Conservation (phyloP, 2,113 vertebrate genomes). For the Ailuropoda melanoleuca region DNA sequence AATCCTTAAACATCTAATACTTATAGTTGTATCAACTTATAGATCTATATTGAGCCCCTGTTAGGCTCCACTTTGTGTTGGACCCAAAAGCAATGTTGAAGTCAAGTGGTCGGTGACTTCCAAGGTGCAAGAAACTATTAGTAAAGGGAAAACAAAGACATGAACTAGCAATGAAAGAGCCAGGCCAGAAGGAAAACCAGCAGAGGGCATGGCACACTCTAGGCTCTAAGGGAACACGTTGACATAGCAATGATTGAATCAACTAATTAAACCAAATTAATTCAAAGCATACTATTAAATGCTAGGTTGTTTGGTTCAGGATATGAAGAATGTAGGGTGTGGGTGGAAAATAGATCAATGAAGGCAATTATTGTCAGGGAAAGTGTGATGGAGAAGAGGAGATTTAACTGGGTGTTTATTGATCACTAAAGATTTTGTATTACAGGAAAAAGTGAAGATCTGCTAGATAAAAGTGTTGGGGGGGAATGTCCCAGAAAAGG, state of each 20-base stretch:
- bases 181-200: not conserved
- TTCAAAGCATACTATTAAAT: not conserved
- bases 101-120: not conserved
- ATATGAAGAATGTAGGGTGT: not conserved
- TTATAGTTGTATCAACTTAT: not conserved
- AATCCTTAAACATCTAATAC: not conserved
- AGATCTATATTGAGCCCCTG: no score
- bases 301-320: not conserved
- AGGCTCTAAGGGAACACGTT: not conserved
- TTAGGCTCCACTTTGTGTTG: not conserved
- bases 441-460: not conserved
- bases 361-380: not conserved
- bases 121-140: not conserved
- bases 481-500: not conserved
- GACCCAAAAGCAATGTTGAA: not conserved
- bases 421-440: not conserved
- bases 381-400: not conserved
- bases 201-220: not conserved
- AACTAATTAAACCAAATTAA: not conserved
- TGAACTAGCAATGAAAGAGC: not conserved
- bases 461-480: not conserved
- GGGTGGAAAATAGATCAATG: not conserved
- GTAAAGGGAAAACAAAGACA: not conserved
- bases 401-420: not conserved
- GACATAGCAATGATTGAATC: not conserved